Conservation (phyloP, 2,113 vertebrate genomes). For the Ifrita kowaldi region DNA sequence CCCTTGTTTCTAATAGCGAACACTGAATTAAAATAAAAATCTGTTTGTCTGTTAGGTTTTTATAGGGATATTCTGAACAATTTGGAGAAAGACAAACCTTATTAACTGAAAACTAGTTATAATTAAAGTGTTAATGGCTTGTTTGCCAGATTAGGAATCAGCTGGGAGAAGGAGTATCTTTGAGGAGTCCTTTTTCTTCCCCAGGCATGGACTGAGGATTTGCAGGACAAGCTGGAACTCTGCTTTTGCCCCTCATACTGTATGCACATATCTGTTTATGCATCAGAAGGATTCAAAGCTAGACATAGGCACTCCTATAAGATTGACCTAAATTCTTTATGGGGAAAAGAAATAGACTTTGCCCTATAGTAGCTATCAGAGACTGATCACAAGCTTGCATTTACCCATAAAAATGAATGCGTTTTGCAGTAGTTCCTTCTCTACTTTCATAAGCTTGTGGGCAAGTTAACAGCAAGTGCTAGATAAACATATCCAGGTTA, state of each 20-base stretch:
- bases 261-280: background rate
- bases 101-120: background rate
- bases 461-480: background rate
- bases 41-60: background rate
- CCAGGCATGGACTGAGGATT: background rate
- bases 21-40: background rate
- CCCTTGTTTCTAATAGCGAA: background rate
- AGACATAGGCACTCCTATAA: background rate
- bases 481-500: background rate
- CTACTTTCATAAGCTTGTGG: background rate
- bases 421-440: background rate
- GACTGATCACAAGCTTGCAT: background rate
- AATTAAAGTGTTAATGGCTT: background rate
- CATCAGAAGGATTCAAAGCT: background rate
- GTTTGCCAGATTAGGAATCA: background rate
- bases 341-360: background rate
- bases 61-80: background rate
- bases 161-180: background rate
- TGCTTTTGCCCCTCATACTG: background rate
- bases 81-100: background rate
- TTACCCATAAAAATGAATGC: background rate
- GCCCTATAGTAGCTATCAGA: background rate
- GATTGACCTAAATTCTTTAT: background rate
- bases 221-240: background rate
- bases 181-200: background rate